A percentile compares a stretch with the other conserved stretches of the same genome.
These are phyloP conservation scores for Eilema sororculum DNA, from an alignment of 2,888 invertebrate species.

Conservation along the genomic window DNA sequence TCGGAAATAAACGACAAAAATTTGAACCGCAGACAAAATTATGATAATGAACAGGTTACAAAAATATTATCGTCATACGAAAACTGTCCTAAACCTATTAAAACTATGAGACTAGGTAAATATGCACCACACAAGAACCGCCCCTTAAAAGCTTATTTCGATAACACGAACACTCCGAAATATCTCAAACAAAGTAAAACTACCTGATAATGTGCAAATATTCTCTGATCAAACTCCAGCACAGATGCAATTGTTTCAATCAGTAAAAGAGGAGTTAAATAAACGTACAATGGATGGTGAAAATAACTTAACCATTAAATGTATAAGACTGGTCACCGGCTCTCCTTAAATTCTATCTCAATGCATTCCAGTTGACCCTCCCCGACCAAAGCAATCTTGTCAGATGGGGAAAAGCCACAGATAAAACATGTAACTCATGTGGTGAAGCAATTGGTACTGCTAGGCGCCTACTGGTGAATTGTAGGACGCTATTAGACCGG, in stretches of 20 bases:
- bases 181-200: conserved; percentile 36
- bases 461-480: too few species aligned
- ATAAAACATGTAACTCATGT: too few species aligned
- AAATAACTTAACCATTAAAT: conserved; percentile 48
- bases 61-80: conserved; percentile 21
- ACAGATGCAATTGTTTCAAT: conserved; percentile 37
- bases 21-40: conserved; percentile 19
- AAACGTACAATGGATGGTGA: conserved; percentile 41
- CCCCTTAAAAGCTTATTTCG: conserved; percentile 41
- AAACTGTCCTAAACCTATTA: conserved; percentile 37
- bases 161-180: conserved; percentile 28
- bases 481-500: too few species aligned
- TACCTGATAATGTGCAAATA: too few species aligned
- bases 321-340: conserved; percentile 47
- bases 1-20: conserved; percentile 36
- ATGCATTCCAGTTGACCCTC: too few species aligned
- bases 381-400: too few species aligned
- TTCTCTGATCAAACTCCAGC: conserved; percentile 49
- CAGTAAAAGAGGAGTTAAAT: conserved; percentile 37
- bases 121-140: conserved; percentile 35
- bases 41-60: conserved; percentile 31
- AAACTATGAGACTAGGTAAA: conserved; percentile 44
- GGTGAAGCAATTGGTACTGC: too few species aligned
- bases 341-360: conserved; percentile 25
- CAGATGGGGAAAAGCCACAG: too few species aligned